These are phyloP conservation scores for Eristalis tenax DNA, from an alignment of 2,888 invertebrate genomes.

Conservation along the genomic window DNA sequence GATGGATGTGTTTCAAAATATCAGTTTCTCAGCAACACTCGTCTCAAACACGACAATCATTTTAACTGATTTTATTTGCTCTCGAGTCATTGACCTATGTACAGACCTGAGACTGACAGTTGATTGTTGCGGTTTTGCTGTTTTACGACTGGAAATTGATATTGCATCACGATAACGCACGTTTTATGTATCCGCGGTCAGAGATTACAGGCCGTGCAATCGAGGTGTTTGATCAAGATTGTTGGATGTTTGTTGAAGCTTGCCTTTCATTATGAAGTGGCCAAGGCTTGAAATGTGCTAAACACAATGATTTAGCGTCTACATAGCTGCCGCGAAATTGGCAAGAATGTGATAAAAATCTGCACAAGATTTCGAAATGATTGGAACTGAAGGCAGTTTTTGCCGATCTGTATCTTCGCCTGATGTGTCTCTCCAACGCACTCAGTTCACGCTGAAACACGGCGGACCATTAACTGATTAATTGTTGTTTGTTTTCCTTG, in stretches of 20 bases:
- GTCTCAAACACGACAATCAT: not conserved
- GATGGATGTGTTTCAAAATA: not conserved
- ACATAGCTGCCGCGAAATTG: not conserved
- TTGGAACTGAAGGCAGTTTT: too few species aligned
- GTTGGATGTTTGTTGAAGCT: not conserved
- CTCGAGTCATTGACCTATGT: not conserved
- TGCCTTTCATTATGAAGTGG: not conserved
- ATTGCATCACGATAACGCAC: not conserved
- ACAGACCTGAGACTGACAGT: not conserved
- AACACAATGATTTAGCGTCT: not conserved
- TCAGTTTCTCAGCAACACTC: not conserved
- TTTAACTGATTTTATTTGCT: not conserved
- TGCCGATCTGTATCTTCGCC: not conserved
- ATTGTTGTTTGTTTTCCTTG: not conserved
- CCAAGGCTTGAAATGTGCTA: not conserved
- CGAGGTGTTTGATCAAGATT: too few species aligned
- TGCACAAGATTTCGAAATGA: not conserved
- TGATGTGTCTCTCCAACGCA: not conserved
- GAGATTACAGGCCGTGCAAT: too few species aligned
- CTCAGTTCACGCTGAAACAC: not conserved
- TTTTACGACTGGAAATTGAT: not conserved
- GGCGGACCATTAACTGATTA: not conserved
- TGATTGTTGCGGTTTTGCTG: not conserved
- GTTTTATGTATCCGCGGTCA: too few species aligned
- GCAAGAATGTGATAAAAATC: not conserved